Base-by-base conservation (phyloP, 2,797 vertebrate genomes). In the Macrochelys suwanniensis region DNA sequence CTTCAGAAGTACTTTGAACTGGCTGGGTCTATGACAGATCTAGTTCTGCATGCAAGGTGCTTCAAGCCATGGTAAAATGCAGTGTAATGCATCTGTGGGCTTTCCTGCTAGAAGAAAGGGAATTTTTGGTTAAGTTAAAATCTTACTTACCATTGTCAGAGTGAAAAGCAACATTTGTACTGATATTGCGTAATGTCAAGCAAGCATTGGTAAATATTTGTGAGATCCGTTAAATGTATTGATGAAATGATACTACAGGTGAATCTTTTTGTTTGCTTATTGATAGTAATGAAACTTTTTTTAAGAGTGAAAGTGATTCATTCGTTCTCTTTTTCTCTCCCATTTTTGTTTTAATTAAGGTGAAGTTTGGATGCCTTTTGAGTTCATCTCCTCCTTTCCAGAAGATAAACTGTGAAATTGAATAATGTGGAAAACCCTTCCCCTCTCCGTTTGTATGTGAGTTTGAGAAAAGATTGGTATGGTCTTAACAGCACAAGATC, bases 281-380 rank as follows among this genome's bases (percentile, higher is more conserved):
- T 93, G 51, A 51, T 84, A 57, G 37, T 65, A 59, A 37, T 94
- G 4, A 47, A 76, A 47, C 23, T 7, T 21, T 80, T 80, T 93
- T 90, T 53, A 42, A 45, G 13, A 49, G 9, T 0, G 0, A 51
- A 15, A n/a, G 15, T 54, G 87, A 47, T 83, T 89, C 21, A 89
- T 85, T 82, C 26, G 59, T 54, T 54, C 50, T 71, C 16, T 77
- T 28, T 91, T 82, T 88, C 68, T 95, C 19, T 85, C 79, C 54
- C 25, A 45, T 92, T 86, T 96, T 93, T 97, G 89, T 90, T 96
- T 97, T 95, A 88, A 28, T 94, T 82, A 94, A 97, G 97, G 95
- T 97, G 51, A 81, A 80, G 50, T 96, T 96, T 91, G 84, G 57
- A 93, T 90, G 53, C n/a, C 80, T 71, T 92, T 42, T 84, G 37